A percentile compares a stretch with the other conserved stretches of the same genome.
Evolutionary conservation across 2,113 vertebrate species (phyloP).

Genomic region (Donacobius atricapilla): DNA sequence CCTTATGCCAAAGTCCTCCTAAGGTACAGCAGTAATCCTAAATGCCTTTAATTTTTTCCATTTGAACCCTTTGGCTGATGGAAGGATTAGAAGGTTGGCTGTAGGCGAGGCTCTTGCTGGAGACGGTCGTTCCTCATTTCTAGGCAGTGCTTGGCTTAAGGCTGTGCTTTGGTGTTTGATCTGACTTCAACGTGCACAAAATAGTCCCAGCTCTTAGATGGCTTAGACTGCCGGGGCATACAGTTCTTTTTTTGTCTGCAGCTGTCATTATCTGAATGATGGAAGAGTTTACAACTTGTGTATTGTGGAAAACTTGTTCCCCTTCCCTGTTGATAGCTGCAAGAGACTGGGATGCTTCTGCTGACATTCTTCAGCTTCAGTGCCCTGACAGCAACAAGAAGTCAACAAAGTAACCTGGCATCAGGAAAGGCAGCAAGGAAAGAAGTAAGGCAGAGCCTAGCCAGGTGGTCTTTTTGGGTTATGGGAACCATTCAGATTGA

Average conservation of each 20-base stretch:
- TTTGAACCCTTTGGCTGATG: neutral
- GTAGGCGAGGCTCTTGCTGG: neutral
- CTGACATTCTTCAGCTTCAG: neutral
- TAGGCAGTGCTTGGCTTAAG: neutral
- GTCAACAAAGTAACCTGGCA: neutral
- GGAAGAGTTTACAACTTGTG: neutral
- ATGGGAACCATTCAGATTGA: neutral
- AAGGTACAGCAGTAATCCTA: neutral
- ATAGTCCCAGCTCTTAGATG: neutral
- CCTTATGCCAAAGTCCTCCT: neutral
- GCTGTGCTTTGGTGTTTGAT: neutral
- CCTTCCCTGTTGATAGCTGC: neutral
- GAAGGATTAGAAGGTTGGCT: neutral
- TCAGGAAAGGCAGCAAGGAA: neutral
- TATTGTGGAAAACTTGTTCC: conserved; percentile 7
- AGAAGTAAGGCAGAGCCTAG: neutral
- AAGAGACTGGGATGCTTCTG: neutral
- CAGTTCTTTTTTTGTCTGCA: conserved; percentile 16
- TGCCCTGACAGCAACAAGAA: neutral
- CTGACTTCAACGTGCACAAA: neutral
- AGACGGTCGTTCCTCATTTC: accelerated
- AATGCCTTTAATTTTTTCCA: neutral
- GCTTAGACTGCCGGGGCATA: neutral
- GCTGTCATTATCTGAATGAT: conserved; percentile 36
- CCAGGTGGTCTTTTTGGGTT: neutral